Percentiles rank a stretch among this genome's conserved stretches.
phyloP scores from a whole-genome alignment of 2,888 invertebrate genomes.

The Temnothorax unifasciatus region DNA sequence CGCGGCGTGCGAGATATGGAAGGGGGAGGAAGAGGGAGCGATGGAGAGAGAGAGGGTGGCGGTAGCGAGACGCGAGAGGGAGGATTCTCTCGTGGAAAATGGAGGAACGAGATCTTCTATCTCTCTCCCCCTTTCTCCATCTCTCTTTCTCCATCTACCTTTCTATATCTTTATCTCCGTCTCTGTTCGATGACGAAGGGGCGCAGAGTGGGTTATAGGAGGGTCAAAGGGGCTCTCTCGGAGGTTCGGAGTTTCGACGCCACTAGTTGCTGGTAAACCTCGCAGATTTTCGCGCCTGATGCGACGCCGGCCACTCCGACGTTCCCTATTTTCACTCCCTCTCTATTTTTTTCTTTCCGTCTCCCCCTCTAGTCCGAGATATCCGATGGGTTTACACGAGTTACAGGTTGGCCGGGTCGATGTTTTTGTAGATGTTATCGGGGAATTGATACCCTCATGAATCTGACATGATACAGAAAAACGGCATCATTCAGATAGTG shows the following conservation, averaged over 20 bases:
- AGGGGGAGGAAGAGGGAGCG: conserved; percentile 61
- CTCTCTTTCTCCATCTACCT: background rate
- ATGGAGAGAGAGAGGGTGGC: conserved; percentile 68
- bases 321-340: conserved; percentile 1
- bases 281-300: conserved; percentile 65
- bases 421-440: conserved; percentile 47
- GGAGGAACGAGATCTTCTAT: conserved; percentile 47
- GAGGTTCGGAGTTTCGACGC: conserved; percentile 67
- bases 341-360: background rate
- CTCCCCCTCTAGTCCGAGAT: background rate
- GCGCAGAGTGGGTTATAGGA: conserved; percentile 62
- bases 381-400: conserved; percentile 29
- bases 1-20: conserved; percentile 73
- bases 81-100: conserved; percentile 70
- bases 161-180: conserved; percentile 24
- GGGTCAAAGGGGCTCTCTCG: conserved; percentile 53
- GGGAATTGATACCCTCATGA: conserved; percentile 45
- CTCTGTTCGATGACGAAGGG: conserved; percentile 64
- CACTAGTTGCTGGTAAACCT: conserved; percentile 77
- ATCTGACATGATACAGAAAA: conserved; percentile 46
- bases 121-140: background rate
- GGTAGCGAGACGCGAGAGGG: conserved; percentile 71
- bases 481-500: conserved; percentile 13
- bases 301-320: conserved; percentile 11
- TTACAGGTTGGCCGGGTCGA: conserved; percentile 29